Base-by-base conservation (phyloP, 2,113 vertebrate species). In the Pollachius pollachius region DNA sequence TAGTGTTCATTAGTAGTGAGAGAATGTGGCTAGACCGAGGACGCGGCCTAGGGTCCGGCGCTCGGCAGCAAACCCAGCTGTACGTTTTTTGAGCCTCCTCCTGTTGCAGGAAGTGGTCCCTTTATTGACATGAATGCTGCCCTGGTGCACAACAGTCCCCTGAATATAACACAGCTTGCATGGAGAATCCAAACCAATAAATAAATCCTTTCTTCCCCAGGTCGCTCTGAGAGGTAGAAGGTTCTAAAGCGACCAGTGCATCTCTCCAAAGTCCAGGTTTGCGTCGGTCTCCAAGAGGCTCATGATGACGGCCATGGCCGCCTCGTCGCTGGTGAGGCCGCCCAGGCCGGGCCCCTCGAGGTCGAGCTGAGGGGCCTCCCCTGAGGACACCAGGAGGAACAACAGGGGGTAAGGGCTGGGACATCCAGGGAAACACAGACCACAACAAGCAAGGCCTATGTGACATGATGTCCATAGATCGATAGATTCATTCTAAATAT, bases 271-370 rank as follows among this genome's bases (percentile, higher is more conserved):
- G 84, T 95, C 94, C 65, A 97, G 84, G 65, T 94, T 94, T 18
- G 93, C 92, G 8, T 97, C 95, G 0, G 94, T 95, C 89, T 98
- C 95, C 83, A 97, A 85, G 71, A 97, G 94, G 87, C 94, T 97
- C 95, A 97, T 96, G 72, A 98, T 94, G 27, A 95, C 93, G 0
- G 95, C 94, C 93, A 98, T 93, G 8, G 93, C 91, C 9, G 93
- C 93, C 84, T 96, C 94, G 0, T 98, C 94, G 0, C 89, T 94
- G 84, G 86, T 92, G 16, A 93, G 86, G 79, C 79, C 84, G 15
- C 85, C 81, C 3, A 93, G 85, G 59, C 91, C 88, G 0, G 92
- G 88, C 69, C 90, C 95, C 68, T 95, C 95, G 5, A 98, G 93
- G 79, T 96, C 95, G 88, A 97, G 76, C 71, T 94, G 94, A 52